Conservation (phyloP, 2,797 vertebrate genomes). For the Hafferia zeledoni region DNA sequence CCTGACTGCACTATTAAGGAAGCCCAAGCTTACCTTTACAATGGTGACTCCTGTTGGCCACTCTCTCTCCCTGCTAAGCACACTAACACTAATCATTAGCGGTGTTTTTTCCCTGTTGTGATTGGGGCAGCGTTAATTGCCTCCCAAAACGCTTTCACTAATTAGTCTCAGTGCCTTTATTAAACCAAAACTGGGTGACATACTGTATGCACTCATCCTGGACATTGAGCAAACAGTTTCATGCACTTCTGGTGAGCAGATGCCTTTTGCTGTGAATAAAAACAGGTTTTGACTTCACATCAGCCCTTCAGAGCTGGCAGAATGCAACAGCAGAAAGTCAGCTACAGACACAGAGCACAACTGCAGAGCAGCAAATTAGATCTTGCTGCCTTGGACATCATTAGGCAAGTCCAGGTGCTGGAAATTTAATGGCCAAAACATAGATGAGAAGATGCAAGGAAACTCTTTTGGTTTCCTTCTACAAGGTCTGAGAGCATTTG, state of each 20-base stretch:
- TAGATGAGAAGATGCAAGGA: neutral
- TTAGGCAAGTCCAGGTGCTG: neutral
- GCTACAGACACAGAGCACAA: neutral
- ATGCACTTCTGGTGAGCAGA: neutral
- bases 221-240: neutral
- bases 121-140: neutral
- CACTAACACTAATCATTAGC: neutral
- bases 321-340: neutral
- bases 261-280: neutral
- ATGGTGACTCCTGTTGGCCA: conserved; percentile 54
- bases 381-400: neutral
- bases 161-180: neutral
- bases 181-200: neutral
- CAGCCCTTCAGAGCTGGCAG: neutral
- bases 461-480: neutral
- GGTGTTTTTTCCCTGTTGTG: neutral
- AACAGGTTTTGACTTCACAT: neutral
- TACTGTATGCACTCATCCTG: neutral
- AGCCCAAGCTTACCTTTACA: conserved; percentile 20
- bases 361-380: neutral
- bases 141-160: neutral
- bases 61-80: neutral
- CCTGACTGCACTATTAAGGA: neutral
- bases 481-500: neutral
- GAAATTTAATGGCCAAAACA: neutral